phyloP scores from a whole-genome alignment of 1,140 invertebrate species.

The Hydropsyche tenuis region DNA sequence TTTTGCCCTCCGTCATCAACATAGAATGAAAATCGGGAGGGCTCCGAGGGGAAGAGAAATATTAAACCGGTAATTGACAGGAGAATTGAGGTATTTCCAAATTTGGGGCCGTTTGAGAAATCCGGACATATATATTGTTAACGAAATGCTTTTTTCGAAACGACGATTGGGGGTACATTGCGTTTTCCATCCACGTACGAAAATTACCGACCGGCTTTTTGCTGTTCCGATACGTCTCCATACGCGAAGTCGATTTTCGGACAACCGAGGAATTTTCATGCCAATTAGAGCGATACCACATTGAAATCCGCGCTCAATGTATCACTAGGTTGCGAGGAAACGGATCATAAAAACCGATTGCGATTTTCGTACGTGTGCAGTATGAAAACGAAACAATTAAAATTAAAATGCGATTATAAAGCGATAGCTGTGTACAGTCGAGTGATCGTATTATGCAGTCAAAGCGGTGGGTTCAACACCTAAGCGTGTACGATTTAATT shows the following conservation, averaged over 20 bases:
- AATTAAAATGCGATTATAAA: neutral
- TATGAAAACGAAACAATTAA: conserved; percentile 11
- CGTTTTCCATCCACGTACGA: neutral
- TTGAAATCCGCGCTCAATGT: no score
- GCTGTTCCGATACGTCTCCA: no score
- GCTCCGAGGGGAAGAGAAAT: neutral
- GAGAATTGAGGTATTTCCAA: conserved; percentile 2
- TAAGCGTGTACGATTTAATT: conserved; percentile 5
- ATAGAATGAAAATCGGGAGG: conserved; percentile 19
- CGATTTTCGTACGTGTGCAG: neutral
- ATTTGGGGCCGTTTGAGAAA: conserved; percentile 3
- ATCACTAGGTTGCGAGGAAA: no score
- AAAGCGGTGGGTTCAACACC: neutral
- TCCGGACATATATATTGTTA: neutral
- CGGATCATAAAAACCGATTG: neutral
- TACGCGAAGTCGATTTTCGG: no score
- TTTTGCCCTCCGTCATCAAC: conserved; percentile 17
- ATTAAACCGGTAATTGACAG: conserved; percentile 32
- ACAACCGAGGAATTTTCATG: no score
- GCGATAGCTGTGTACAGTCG: neutral
- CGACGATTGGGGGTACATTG: conserved; percentile 2
- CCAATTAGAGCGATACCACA: no score
- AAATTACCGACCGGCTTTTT: neutral
- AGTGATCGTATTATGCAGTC: neutral
- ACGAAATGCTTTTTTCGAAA: neutral